Base-by-base conservation (phyloP, 2,888 invertebrate species). In the Eupithecia pulchellata region DNA sequence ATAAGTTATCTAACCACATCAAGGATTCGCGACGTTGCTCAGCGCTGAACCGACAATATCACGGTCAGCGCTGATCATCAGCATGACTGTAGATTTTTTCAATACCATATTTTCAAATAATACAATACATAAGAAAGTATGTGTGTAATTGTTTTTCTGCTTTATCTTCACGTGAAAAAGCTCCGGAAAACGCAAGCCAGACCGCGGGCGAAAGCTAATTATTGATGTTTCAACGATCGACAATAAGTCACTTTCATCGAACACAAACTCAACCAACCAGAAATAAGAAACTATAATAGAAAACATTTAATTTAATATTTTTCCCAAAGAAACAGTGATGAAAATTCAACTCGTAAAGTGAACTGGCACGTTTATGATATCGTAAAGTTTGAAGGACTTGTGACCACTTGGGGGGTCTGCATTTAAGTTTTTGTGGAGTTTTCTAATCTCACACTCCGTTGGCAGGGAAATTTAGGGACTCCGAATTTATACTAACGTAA, bases 271-370 rank as follows among this genome's bases (percentile, higher is more conserved):
- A 47, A 39, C n/a, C n/a, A 42, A n/a, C 17, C 42, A 25, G 20
- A 25, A 52, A 25, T 52, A 52, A 11, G 4, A 52, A 52, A 25
- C 52, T 52, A 52, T 47, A 20, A 4, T 47, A 52, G 11, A 52
- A 25, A 52, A 52, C 25, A 52, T 52, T 25, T 52, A 11, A 25
- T 52, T 52, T 52, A 52, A 52, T 52, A 52, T 52, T 62, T 60
- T 66, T 64, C 47, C 29, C 36, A 42, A 66, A 62, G 39, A 81
- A 85, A 84, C 85, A 82, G 85, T 88, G 88, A 90, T 89, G 89
- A 90, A 90, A 77, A 88, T 88, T 87, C 86, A 81, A 85, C 84
- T 84, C 88, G 81, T 91, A 90, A 91, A 91, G 86, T 84, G 85
- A 85, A 87, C 84, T 85, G 75, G 78, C 77, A 79, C 81, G 77